phyloP scores from a whole-genome alignment of 2,113 vertebrate genomes.

The Morone saxatilis region DNA sequence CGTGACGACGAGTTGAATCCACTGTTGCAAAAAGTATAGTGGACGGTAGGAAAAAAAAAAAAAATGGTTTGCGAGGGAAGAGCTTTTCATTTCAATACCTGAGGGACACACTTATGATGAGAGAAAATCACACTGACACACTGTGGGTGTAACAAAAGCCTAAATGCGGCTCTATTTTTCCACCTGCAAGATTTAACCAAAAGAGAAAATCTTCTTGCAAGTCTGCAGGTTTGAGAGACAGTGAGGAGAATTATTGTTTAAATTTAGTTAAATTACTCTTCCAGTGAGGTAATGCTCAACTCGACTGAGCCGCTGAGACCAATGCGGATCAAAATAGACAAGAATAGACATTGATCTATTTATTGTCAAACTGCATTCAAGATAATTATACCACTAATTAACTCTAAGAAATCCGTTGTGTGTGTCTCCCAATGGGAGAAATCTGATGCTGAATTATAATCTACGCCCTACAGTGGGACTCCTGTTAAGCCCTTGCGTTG shows the following conservation, averaged over 20 bases:
- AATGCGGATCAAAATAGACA: not conserved
- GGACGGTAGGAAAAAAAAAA: not conserved
- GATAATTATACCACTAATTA: not conserved
- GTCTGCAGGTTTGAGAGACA: not conserved
- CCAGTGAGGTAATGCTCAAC: not conserved
- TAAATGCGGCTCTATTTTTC: not conserved
- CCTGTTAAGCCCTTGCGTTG: not conserved
- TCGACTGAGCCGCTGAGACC: not conserved
- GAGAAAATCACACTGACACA: constrained; percentile 1
- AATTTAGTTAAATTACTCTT: not conserved
- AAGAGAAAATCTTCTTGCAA: not conserved
- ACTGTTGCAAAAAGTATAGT: not conserved
- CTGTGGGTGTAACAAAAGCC: not conserved
- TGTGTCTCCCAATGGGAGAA: not conserved
- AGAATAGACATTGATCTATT: not conserved
- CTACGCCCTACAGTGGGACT: not conserved
- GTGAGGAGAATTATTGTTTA: not conserved
- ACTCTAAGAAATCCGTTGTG: not conserved
- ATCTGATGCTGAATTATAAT: not conserved
- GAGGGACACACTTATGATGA: not conserved
- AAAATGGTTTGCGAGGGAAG: not conserved
- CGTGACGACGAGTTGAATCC: not conserved
- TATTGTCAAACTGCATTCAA: not conserved
- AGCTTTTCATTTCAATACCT: not conserved
- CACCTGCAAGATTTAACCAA: not conserved